Conservation (phyloP, 2,888 invertebrate species). For the Macropis europaea region DNA sequence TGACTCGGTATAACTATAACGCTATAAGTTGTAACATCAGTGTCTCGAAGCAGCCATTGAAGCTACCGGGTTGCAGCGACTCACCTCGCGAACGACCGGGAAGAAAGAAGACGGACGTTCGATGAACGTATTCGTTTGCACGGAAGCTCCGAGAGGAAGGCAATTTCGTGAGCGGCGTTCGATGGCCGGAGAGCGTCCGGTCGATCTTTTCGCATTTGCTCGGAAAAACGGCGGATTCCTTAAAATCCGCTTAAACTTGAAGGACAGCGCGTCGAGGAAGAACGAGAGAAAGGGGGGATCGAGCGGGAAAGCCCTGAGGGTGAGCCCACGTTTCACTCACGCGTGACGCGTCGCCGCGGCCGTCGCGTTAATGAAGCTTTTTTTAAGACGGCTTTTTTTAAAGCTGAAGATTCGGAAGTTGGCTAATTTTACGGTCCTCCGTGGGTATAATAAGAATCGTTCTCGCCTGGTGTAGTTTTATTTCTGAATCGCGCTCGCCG, state of each 20-base stretch:
- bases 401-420: neutral
- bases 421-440: neutral
- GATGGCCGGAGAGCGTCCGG: neutral
- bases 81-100: too few species aligned
- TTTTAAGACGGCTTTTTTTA: neutral
- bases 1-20: too few species aligned
- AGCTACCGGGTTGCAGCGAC: too few species aligned
- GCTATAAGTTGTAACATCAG: too few species aligned
- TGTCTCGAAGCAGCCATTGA: too few species aligned
- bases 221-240: neutral
- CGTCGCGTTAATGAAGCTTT: neutral
- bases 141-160: neutral
- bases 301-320: neutral
- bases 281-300: neutral
- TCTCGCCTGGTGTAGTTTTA: neutral
- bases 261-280: neutral
- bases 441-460: neutral
- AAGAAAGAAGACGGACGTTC: constrained; percentile 4
- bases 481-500: neutral
- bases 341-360: neutral
- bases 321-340: constrained; percentile 10
- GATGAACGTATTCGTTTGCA: neutral
- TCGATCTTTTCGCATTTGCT: neutral
- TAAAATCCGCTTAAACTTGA: neutral
- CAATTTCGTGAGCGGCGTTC: neutral